Percentiles rank a stretch among this genome's conserved stretches.
These are phyloP conservation scores for Agapornis roseicollis DNA, from an alignment of 2,113 vertebrate genomes.

Conservation along the genomic window DNA sequence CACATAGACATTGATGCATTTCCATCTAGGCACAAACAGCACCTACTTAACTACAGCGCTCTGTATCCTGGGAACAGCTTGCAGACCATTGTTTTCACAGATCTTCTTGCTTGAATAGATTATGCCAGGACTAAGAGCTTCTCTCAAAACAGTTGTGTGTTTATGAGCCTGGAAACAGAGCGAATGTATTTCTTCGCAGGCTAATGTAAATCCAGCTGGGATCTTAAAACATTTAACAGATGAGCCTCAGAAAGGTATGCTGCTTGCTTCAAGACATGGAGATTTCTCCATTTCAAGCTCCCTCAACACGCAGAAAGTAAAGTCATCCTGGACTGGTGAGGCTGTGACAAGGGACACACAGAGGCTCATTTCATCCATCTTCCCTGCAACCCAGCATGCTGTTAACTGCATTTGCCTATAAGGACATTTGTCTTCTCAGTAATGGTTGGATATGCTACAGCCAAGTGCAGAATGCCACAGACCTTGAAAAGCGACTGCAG, in stretches of 20 bases:
- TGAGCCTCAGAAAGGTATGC: not conserved
- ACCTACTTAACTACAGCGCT: not conserved
- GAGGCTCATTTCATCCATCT: constrained; percentile 30
- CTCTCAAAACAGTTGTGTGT: not conserved
- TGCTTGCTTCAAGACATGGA: not conserved
- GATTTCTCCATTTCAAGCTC: not conserved
- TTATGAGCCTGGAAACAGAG: constrained; percentile 33
- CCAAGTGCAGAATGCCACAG: constrained; percentile 21
- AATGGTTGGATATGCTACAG: not conserved
- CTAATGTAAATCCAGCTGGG: constrained; percentile 18
- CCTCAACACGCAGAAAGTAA: not conserved
- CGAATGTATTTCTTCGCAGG: constrained; percentile 33
- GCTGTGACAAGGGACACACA: not conserved
- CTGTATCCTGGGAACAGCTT: not conserved
- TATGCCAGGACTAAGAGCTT: constrained; percentile 41
- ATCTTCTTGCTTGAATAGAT: constrained; percentile 56
- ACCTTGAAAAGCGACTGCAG: not conserved
- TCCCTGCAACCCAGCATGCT: not conserved
- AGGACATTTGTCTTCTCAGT: constrained; percentile 35
- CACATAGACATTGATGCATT: not conserved
- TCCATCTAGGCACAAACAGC: not conserved
- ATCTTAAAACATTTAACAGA: constrained; percentile 31
- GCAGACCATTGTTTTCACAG: not conserved
- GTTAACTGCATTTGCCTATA: constrained; percentile 13
- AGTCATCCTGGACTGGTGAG: not conserved